Base-by-base conservation (phyloP, 2,888 invertebrate genomes). In the Nomada flava region DNA sequence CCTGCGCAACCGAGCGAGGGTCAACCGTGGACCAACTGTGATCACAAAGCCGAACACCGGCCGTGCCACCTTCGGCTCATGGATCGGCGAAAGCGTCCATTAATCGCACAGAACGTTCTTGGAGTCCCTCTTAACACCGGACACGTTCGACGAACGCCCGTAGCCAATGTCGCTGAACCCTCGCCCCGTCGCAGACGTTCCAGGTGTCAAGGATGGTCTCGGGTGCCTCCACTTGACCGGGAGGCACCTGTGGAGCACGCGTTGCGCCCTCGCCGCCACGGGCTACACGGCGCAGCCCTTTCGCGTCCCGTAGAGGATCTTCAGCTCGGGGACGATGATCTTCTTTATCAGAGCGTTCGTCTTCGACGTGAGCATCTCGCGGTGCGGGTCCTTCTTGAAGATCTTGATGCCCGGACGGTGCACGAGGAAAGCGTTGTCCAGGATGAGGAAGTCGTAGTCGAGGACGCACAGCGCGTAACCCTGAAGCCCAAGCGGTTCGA, bases 341-440 rank as follows among this genome's bases (percentile, higher is more conserved):
- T 96, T 97, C 87, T 95, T 96, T 86, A 98, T 97, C 87, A 96
- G 95, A 83, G 95, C 95, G 91, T 97, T 97, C 88, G 98, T 98
- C 91, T 97, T 96, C 57, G 95, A 95, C 9, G 97, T 97, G 72
- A 97, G 94, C 91, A 96, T 95, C 68, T 97, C 97, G 71, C 98
- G 95, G 86, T 96, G 96, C 29, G 96, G 94, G 92, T 98, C 97
- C 92, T 96, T 97, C 91, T 96, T 96, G 94, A 96, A 96, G 70
- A 96, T 95, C 93, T 98, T 98, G 89, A 98, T 98, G 68, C 98
- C 98, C 0, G 98, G 98, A 89, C 98, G 97, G 94, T 98, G 98
- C 69, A 97, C 97, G 79, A 98, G 95, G 94, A 98, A 98, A n/a
- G 97, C 98, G 94, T 98, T 98, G 94, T 98, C 98, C 92, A 98